Conservation (phyloP, 2,113 vertebrate species). For the Amphilophus citrinellus region DNA sequence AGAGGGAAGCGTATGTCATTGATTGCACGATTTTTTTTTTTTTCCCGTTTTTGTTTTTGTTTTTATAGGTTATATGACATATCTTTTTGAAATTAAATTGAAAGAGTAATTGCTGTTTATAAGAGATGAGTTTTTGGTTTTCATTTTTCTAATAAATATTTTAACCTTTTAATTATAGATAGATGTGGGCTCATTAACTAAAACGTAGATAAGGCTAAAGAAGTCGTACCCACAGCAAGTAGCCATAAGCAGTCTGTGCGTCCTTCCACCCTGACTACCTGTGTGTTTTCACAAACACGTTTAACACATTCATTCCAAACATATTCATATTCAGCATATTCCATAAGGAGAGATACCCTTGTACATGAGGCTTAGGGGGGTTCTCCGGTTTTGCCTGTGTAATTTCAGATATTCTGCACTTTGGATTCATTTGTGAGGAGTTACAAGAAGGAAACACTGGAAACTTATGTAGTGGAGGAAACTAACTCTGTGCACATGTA, state of each 20-base stretch:
- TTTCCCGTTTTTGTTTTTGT: conserved; percentile 41
- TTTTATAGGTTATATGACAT: conserved; percentile 73
- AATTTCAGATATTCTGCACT: conserved; percentile 62
- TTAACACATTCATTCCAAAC: conserved; percentile 1
- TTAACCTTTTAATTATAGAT: conserved; percentile 66
- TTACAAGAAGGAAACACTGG: conserved; percentile 49
- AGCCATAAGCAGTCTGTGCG: conserved; percentile 30
- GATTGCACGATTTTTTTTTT: conserved; percentile 70
- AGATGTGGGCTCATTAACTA: conserved; percentile 65
- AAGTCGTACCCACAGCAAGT: conserved; percentile 28
- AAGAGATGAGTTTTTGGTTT: conserved; percentile 24
- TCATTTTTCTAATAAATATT: conserved; percentile 62
- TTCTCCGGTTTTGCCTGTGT: conserved; percentile 30
- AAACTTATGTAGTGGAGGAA: conserved; percentile 42
- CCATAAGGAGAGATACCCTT: background rate
- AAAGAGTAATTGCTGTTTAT: conserved; percentile 68
- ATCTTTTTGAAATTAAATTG: conserved; percentile 70
- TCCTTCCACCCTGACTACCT: conserved; percentile 19
- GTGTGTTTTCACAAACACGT: conserved; percentile 25
- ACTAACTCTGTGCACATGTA: conserved; percentile 60
- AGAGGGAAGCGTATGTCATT: conserved; percentile 71
- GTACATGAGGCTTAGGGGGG: conserved; percentile 16
- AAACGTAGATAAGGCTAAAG: conserved; percentile 36
- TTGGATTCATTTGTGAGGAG: conserved; percentile 59
- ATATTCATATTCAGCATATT: conserved; percentile 1